Percentiles rank a stretch among this genome's conserved stretches.
Conservation (phyloP, 2,888 invertebrate genomes). For the Spicauda simplicius region DNA sequence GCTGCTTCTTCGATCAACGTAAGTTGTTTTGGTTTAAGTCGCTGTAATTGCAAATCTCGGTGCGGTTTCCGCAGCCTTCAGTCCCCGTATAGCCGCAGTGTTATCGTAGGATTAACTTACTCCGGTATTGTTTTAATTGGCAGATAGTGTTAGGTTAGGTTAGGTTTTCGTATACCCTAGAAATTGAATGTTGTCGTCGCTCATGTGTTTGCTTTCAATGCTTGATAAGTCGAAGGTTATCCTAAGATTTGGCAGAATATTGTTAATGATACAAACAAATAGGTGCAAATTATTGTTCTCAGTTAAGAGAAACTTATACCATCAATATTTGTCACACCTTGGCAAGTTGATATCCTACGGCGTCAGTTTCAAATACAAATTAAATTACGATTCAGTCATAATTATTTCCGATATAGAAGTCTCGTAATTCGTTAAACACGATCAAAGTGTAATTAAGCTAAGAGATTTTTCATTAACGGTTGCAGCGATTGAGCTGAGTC, state of each 20-base stretch:
- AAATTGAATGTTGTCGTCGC: too few relatives aligned
- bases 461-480: conserved; percentile 31
- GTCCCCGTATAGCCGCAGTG: conserved; percentile 26
- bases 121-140: conserved; percentile 3
- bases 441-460: conserved; percentile 26
- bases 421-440: not conserved
- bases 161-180: not conserved
- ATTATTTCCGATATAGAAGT: too few relatives aligned
- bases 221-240: too few relatives aligned
- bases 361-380: too few relatives aligned
- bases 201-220: too few relatives aligned
- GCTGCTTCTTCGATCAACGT: conserved; percentile 85
- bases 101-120: conserved; percentile 17
- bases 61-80: conserved; percentile 42
- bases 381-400: too few relatives aligned
- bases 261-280: too few relatives aligned
- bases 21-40: conserved; percentile 56
- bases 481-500: conserved; percentile 10
- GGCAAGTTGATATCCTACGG: too few relatives aligned
- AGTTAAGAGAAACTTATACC: too few relatives aligned
- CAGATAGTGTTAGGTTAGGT: not conserved
- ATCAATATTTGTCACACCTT: too few relatives aligned
- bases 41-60: conserved; percentile 47
- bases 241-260: too few relatives aligned
- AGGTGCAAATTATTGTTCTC: too few relatives aligned